Evolutionary conservation across 2,888 invertebrate species (phyloP).

Genomic region (Acanthosepion esculentum): DNA sequence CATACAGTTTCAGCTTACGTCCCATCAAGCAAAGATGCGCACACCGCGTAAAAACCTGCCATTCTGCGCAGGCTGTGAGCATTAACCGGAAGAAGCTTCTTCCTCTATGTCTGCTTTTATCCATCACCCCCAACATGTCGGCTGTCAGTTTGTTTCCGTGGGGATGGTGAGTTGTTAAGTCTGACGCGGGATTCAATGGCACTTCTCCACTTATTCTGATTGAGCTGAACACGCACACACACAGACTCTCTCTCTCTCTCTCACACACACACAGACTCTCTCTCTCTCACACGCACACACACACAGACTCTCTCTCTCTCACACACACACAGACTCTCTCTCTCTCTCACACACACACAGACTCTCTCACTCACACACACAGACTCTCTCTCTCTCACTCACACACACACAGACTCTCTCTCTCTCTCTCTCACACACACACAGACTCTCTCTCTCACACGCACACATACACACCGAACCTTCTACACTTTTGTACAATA

Average conservation of each 20-base stretch:
- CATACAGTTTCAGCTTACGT: neutral
- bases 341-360: no score
- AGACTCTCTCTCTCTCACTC: neutral
- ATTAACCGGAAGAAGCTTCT: constrained; percentile 4
- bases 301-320: neutral
- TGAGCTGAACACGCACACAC: neutral
- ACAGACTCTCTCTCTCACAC: neutral
- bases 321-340: no score
- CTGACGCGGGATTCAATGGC: neutral
- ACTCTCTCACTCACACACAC: neutral
- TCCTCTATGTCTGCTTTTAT: neutral
- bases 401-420: neutral
- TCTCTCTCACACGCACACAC: neutral
- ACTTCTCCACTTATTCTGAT: constrained; percentile 20
- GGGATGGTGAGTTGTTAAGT: constrained; percentile 10
- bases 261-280: no score
- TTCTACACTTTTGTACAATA: neutral
- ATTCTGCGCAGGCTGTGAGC: neutral
- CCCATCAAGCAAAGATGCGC: constrained; percentile 33
- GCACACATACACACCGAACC: neutral
- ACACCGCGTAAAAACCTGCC: neutral
- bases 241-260: neutral
- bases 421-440: neutral
- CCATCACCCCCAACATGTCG: constrained; percentile 16
- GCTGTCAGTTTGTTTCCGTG: constrained; percentile 9